Percentiles rank a stretch among this genome's conserved stretches.
Evolutionary conservation across 2,113 vertebrate genomes (phyloP).

Genomic region (Pollimyrus isidori): DNA sequence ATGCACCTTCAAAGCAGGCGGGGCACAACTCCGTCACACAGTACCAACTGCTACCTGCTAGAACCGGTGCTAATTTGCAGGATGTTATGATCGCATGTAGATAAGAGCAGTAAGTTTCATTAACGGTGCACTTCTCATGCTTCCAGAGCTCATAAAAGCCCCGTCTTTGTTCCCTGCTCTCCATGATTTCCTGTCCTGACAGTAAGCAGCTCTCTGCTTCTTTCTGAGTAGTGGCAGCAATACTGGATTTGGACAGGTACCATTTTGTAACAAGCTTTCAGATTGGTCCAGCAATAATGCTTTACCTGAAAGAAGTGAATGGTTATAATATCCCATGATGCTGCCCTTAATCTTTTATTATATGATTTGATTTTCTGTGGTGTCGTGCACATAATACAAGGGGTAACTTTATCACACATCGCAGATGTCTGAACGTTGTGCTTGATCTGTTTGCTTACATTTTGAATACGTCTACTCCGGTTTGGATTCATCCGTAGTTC

Average conservation of each 20-base stretch:
- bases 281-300: background rate
- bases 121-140: background rate
- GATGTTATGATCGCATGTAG: background rate
- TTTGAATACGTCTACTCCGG: background rate
- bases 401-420: background rate
- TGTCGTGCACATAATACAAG: background rate
- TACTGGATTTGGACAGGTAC: background rate
- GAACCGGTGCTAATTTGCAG: background rate
- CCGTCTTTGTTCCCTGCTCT: background rate
- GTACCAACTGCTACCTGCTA: background rate
- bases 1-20: background rate
- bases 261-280: background rate
- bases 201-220: background rate
- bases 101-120: background rate
- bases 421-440: background rate
- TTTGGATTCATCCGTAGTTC: background rate
- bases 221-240: background rate
- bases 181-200: background rate
- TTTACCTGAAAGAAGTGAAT: background rate
- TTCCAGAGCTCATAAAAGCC: background rate
- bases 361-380: background rate
- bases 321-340: background rate
- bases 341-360: background rate
- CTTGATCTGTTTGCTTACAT: background rate
- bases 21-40: background rate